phyloP scores from a whole-genome alignment of 2,113 vertebrate genomes.

The Murina feae region DNA sequence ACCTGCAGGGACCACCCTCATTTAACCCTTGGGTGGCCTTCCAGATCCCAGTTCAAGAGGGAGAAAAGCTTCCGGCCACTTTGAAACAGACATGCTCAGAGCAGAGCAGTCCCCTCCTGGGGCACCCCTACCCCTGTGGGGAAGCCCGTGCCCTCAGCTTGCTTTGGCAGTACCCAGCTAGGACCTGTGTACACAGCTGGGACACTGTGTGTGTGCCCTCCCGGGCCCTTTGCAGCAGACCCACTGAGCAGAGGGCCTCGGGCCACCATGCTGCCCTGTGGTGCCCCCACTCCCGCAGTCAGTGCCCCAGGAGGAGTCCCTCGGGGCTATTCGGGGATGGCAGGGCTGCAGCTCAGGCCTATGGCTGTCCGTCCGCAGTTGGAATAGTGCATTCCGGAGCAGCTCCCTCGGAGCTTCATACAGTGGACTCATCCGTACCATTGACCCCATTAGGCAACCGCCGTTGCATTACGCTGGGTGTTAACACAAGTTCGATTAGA shows the following conservation, averaged over 20 bases:
- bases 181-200: not conserved
- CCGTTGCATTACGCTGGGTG: not conserved
- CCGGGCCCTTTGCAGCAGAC: not conserved
- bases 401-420: not conserved
- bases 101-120: not conserved
- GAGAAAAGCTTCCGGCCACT: not conserved
- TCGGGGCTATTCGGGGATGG: not conserved
- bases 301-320: not conserved
- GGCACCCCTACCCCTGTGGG: not conserved
- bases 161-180: not conserved
- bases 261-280: fast-evolving
- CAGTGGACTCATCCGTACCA: not conserved
- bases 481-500: not conserved
- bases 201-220: fast-evolving
- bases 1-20: not conserved
- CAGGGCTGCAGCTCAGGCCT: not conserved
- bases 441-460: not conserved
- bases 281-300: not conserved
- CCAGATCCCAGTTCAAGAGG: not conserved
- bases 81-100: not conserved
- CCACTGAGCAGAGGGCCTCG: not conserved
- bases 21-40: not conserved
- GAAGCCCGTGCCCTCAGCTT: too few relatives aligned
- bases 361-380: not conserved
- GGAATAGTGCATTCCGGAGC: not conserved